Conservation (phyloP, 2,797 vertebrate genomes). For the Podarcis siculus region DNA sequence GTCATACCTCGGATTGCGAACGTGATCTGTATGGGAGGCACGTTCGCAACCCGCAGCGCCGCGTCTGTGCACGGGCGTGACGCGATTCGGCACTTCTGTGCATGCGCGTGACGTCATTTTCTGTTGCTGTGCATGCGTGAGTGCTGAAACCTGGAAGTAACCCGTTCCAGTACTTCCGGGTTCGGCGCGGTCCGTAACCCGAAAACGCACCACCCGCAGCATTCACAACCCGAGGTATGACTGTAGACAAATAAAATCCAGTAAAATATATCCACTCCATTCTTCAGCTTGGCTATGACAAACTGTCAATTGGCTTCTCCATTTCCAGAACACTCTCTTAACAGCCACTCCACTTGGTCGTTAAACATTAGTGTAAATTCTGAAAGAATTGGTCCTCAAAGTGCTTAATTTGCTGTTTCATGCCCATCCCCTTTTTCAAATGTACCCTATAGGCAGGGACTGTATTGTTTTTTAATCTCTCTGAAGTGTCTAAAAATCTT, state of each 20-base stretch:
- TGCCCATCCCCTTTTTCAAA: background rate
- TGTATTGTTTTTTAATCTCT: background rate
- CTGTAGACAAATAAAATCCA: background rate
- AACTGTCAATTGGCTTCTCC: background rate
- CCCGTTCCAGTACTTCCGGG: too few relatives aligned
- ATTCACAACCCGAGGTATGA: too few relatives aligned
- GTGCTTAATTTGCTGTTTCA: background rate
- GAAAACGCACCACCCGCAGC: too few relatives aligned
- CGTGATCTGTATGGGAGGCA: too few relatives aligned
- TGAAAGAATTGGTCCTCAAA: background rate
- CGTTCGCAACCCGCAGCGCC: too few relatives aligned
- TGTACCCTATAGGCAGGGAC: background rate
- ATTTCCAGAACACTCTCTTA: background rate
- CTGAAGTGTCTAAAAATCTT: background rate
- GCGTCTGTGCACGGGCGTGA: too few relatives aligned
- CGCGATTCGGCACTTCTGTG: too few relatives aligned
- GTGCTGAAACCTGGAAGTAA: too few relatives aligned
- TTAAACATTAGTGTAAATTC: background rate
- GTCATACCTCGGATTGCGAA: too few relatives aligned
- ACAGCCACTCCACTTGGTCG: background rate
- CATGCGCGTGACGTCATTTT: too few relatives aligned
- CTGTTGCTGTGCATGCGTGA: too few relatives aligned
- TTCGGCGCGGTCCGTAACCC: rapidly evolving
- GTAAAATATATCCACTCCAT: background rate
- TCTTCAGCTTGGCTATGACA: background rate